Evolutionary conservation across 2,113 vertebrate genomes (phyloP).

Genomic region (Plectropomus leopardus): DNA sequence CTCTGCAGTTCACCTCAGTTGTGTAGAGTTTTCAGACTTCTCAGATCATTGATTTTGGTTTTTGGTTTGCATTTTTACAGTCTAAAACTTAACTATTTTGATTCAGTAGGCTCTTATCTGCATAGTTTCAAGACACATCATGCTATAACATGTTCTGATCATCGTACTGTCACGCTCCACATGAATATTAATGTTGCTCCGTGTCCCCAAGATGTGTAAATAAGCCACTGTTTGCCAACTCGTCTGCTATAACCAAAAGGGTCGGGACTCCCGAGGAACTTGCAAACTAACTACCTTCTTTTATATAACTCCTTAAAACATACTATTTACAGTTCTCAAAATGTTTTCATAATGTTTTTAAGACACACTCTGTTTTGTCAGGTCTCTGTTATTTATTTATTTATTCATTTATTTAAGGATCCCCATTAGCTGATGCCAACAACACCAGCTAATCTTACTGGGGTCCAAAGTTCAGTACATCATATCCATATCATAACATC

Average conservation of each 20-base stretch:
- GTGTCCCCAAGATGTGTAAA: neutral
- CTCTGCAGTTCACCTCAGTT: neutral
- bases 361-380: too few species aligned
- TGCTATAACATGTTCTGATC: conserved; percentile 10
- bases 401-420: too few species aligned
- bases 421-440: too few species aligned
- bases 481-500: too few species aligned
- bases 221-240: neutral
- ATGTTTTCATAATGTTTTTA: too few species aligned
- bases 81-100: neutral
- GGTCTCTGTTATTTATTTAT: too few species aligned
- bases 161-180: neutral
- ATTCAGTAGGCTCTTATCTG: conserved; percentile 13
- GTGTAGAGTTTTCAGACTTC: neutral
- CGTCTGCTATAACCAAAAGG: neutral
- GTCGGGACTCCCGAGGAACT: too few species aligned
- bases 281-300: too few species aligned
- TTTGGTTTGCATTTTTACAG: neutral
- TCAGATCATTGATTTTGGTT: neutral
- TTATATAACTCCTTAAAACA: too few species aligned
- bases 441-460: too few species aligned
- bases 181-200: neutral
- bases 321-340: too few species aligned
- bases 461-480: too few species aligned
- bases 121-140: conserved; percentile 2